Conservation (phyloP, 2,113 vertebrate species). For the Orthonyx spaldingii region DNA sequence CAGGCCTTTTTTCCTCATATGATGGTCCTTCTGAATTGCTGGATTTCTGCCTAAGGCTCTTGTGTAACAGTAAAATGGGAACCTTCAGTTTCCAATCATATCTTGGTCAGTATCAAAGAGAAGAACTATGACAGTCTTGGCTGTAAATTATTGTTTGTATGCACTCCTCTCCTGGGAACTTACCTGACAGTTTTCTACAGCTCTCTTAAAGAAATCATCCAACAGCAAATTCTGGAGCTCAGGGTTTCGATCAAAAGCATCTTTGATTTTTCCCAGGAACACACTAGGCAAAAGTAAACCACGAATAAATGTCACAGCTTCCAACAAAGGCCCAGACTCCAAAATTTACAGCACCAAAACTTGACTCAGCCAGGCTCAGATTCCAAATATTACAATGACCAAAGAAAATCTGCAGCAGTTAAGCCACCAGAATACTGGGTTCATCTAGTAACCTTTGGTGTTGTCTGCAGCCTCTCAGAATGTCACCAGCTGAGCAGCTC, state of each 20-base stretch:
- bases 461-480: not conserved
- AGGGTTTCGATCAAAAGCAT: slow-evolving; percentile 87
- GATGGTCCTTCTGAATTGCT: not conserved
- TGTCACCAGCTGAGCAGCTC: not conserved
- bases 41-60: not conserved
- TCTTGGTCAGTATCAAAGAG: not conserved
- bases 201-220: slow-evolving; percentile 87
- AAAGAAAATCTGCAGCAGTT: not conserved
- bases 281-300: slow-evolving; percentile 71
- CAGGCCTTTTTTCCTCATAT: not conserved
- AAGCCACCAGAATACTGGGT: not conserved
- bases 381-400: not conserved
- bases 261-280: slow-evolving; percentile 96
- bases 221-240: slow-evolving; percentile 88
- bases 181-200: slow-evolving; percentile 91
- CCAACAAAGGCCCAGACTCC: not conserved
- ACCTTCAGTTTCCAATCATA: not conserved
- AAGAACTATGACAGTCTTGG: not conserved
- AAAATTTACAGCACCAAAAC: not conserved
- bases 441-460: not conserved
- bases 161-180: not conserved
- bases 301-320: not conserved
- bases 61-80: not conserved
- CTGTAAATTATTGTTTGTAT: not conserved
- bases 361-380: not conserved